Conservation (phyloP, 2,797 vertebrate genomes). For the Premnoplex brunnescens region DNA sequence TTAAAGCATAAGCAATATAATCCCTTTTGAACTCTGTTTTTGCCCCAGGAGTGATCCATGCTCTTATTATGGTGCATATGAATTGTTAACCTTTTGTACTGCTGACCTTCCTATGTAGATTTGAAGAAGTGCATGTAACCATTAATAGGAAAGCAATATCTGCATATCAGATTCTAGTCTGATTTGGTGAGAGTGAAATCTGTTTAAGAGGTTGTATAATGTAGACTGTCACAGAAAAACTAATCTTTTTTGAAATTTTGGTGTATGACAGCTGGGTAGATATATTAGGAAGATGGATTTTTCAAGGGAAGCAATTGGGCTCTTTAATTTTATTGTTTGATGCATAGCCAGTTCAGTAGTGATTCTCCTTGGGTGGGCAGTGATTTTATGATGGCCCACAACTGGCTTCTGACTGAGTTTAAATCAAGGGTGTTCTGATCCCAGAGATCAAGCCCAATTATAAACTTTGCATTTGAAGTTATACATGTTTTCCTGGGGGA, state of each 20-base stretch:
- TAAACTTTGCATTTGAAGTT: conserved; percentile 16
- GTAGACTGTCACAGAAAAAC: background rate
- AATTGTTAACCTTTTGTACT: background rate
- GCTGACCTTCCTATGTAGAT: background rate
- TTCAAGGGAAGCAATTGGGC: background rate
- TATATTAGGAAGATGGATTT: background rate
- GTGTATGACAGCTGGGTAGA: background rate
- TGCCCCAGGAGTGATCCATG: background rate
- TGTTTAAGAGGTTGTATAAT: background rate
- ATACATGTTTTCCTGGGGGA: background rate
- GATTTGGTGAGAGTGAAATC: background rate
- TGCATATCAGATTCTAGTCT: background rate
- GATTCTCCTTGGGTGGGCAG: background rate
- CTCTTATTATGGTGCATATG: background rate
- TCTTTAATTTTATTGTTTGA: conserved; percentile 10
- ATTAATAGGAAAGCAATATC: background rate
- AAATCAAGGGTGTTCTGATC: background rate
- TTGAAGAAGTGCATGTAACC: background rate
- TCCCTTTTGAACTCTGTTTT: background rate
- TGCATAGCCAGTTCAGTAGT: background rate
- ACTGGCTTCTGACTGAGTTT: conserved; percentile 2
- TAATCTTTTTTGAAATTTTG: background rate
- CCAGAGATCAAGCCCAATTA: background rate
- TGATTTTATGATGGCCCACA: background rate
- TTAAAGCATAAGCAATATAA: background rate